These are phyloP conservation scores for Folsomia candida DNA, from an alignment of 2,888 invertebrate species.

Conservation along the genomic window DNA sequence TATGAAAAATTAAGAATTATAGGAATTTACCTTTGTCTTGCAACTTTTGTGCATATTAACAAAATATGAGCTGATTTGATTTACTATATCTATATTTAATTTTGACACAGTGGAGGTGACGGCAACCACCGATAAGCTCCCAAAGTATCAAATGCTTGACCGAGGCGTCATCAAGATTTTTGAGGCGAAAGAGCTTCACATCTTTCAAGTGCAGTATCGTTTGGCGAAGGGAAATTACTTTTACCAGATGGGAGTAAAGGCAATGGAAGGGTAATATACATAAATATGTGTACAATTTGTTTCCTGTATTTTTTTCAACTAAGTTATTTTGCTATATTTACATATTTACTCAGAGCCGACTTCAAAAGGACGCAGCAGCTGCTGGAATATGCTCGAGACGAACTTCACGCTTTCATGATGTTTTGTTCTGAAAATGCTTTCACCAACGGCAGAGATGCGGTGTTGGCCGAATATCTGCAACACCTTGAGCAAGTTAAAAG, in stretches of 20 bases:
- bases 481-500: constrained; percentile 1
- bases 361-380: not conserved
- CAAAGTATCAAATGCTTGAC: not conserved
- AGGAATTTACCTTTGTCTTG: too few relatives aligned
- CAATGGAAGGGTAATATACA: constrained; percentile 3
- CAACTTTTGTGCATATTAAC: too few relatives aligned
- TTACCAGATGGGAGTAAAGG: constrained; percentile 1
- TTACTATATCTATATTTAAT: not conserved
- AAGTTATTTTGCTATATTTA: too few relatives aligned
- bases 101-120: not conserved
- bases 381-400: constrained; percentile 16
- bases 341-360: not conserved
- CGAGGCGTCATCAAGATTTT: not conserved
- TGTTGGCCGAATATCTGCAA: not conserved
- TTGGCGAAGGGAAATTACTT: constrained; percentile 12
- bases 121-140: not conserved
- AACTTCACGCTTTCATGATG: not conserved
- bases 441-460: not conserved
- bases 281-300: not conserved
- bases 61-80: constrained; percentile 7
- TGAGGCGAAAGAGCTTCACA: not conserved
- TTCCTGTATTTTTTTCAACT: not conserved
- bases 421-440: not conserved
- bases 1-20: too few relatives aligned
- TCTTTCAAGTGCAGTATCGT: not conserved